Base-by-base conservation (phyloP, 2,888 invertebrate genomes). In the Rapana venosa region DNA sequence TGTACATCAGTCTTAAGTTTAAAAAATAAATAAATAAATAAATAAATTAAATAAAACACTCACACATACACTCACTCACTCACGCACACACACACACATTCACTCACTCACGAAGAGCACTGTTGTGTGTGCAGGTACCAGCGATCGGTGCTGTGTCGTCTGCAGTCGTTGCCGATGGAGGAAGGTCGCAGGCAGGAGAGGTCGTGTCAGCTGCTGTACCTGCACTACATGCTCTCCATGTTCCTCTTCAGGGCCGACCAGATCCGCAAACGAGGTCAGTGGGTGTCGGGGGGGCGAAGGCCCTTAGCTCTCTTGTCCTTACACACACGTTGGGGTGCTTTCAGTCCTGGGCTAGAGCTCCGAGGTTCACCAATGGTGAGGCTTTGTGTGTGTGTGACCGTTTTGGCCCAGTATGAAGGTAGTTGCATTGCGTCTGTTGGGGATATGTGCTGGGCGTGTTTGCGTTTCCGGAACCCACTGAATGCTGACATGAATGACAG, bases 191-290 rank as follows among this genome's bases (percentile, higher is more conserved):
- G 94, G 86, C 89, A 90, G 90, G 30, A 92, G 17, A 92, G 92
- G 87, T 92, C 93, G 22, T 92, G 91, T 84, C 92, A 91, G 83
- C 90, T 94, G 13, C 88, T 93, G 84, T 94, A 94, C 90, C 91
- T 94, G 15, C 90, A 93, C 86, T 93, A 92, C 88, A 88, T 94
- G 90, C 92, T 94, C 84, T 79, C 90, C 26, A 36, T 94, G 8
- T 93, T 92, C 90, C 91, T 89, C 13, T 81, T 92, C 86, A 93
- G 90, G 56, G 90, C 88, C 1, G 90, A 87, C 61, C 90, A 93
- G 6, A 87, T 94, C 13, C 92, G 88, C 83, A 87, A 66, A 20
- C 94, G 92, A 91, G 91, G 94, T 94, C 87, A 85, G 77, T 74
- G 17, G 74, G 61, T 61, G 13, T 61, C 61, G 17, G 17, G 17